Conservation (phyloP, 2,888 invertebrate genomes). For the Oscheius onirici region DNA sequence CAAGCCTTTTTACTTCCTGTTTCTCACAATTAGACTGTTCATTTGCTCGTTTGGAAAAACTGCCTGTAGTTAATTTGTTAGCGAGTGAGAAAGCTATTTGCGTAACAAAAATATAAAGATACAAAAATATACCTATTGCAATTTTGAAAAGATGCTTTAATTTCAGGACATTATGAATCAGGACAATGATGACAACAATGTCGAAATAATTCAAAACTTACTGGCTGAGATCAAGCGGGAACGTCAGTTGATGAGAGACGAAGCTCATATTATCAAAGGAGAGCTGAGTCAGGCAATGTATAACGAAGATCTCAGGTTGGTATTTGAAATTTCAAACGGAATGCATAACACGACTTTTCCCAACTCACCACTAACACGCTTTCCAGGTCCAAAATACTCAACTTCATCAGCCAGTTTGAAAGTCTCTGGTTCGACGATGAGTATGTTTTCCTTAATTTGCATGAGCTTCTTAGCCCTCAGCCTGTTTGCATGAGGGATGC, state of each 20-base stretch:
- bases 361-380: slow-evolving; percentile 19
- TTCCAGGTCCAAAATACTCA: slow-evolving; percentile 52
- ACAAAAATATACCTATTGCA: no score
- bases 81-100: no score
- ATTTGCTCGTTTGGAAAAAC: no score
- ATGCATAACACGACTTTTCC: slow-evolving; percentile 9
- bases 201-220: slow-evolving; percentile 49
- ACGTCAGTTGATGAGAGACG: slow-evolving; percentile 51
- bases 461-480: slow-evolving; percentile 14
- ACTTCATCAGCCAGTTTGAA: slow-evolving; percentile 57
- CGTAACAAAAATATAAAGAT: no score
- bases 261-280: slow-evolving; percentile 51
- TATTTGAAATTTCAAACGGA: slow-evolving; percentile 9
- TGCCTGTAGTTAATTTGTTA: no score
- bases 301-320: slow-evolving; percentile 51
- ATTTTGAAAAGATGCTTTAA: not conserved
- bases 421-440: slow-evolving; percentile 55
- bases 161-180: slow-evolving; percentile 50
- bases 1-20: no score
- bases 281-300: slow-evolving; percentile 55
- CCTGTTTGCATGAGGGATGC: slow-evolving; percentile 14
- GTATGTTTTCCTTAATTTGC: slow-evolving; percentile 38
- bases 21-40: no score
- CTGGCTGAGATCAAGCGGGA: slow-evolving; percentile 49
- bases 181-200: slow-evolving; percentile 53